Percentiles rank a stretch among this genome's conserved stretches.
Conservation (phyloP, 2,113 vertebrate genomes). For the Zootoca vivipara region DNA sequence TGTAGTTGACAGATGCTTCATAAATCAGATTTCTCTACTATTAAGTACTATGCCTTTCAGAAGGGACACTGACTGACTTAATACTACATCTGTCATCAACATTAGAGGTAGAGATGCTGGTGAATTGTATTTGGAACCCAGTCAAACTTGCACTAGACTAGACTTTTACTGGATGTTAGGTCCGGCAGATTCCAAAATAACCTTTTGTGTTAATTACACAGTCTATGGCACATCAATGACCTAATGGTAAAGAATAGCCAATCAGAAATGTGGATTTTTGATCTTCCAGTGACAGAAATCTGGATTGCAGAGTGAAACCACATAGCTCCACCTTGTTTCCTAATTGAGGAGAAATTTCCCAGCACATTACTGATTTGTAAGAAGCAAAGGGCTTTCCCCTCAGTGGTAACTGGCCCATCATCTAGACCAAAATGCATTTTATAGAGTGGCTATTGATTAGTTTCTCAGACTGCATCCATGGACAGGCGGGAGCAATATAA, state of each 20-base stretch:
- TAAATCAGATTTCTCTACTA: neutral
- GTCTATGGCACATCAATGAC: neutral
- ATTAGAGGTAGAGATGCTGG: neutral
- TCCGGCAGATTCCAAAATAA: neutral
- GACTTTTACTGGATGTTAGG: neutral
- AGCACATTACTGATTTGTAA: constrained; percentile 13
- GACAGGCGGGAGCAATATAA: neutral
- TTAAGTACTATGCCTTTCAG: neutral
- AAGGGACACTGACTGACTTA: neutral
- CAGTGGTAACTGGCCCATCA: constrained; percentile 3
- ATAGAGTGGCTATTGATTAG: constrained; percentile 44
- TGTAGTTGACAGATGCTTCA: constrained; percentile 2
- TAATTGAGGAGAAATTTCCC: constrained; percentile 1
- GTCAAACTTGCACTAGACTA: neutral
- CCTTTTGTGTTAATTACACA: neutral
- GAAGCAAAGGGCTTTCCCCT: neutral
- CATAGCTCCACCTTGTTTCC: neutral
- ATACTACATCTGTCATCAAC: neutral
- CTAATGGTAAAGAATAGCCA: neutral
- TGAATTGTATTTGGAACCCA: neutral
- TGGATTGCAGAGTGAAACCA: neutral
- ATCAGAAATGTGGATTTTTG: neutral
- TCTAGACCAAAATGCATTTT: constrained; percentile 36
- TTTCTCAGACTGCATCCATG: constrained; percentile 21
- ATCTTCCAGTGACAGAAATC: neutral